Conservation (phyloP, 2,797 vertebrate species). For the Anniella stebbinsi region DNA sequence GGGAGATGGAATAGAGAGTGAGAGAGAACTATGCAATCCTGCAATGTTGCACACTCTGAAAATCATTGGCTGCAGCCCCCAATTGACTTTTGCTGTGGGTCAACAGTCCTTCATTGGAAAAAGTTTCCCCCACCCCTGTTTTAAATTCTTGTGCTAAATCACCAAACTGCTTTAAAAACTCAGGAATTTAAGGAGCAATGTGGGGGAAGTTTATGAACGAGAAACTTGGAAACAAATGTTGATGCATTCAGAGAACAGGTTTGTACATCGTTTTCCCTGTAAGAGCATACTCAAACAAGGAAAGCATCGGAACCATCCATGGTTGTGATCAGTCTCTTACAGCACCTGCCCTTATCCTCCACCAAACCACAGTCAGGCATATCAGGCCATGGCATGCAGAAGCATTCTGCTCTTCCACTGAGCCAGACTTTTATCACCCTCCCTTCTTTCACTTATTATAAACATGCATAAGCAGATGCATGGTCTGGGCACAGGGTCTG, state of each 20-base stretch:
- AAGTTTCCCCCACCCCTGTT: neutral
- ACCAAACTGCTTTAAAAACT: neutral
- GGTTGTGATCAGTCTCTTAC: neutral
- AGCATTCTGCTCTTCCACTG: neutral
- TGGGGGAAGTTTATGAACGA: neutral
- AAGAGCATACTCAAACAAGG: neutral
- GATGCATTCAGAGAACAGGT: neutral
- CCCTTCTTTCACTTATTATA: neutral
- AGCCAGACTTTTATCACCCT: neutral
- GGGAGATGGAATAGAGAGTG: neutral
- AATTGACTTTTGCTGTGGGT: neutral
- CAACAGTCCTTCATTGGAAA: neutral
- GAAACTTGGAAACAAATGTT: neutral
- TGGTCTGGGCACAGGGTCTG: neutral
- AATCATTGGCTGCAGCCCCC: neutral
- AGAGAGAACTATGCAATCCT: neutral
- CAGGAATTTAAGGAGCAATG: neutral
- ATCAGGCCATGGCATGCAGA: neutral
- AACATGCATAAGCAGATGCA: neutral
- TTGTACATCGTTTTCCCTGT: neutral
- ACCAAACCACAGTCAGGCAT: neutral
- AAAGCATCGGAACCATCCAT: neutral
- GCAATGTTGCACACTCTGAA: neutral
- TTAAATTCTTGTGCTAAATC: neutral
- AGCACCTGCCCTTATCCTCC: neutral